Evolutionary conservation across 2,113 vertebrate species (phyloP).

Genomic region (Anseranas semipalmata): DNA sequence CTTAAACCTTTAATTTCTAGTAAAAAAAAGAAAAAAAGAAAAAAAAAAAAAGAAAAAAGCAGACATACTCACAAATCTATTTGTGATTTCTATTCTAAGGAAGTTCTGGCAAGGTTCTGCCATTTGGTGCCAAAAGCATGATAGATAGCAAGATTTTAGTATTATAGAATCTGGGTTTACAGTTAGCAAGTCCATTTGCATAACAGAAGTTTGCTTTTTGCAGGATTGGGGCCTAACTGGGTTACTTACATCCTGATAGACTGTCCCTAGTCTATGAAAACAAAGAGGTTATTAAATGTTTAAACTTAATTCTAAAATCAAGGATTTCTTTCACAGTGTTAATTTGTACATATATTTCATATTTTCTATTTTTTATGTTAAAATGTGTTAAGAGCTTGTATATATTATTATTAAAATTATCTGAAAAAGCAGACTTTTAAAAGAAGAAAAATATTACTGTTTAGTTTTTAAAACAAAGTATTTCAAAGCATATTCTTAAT

Average conservation of each 20-base stretch:
- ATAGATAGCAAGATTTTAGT: neutral
- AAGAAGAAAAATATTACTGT: neutral
- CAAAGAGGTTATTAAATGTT: neutral
- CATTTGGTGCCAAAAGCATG: neutral
- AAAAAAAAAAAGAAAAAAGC: slow-evolving; percentile 4
- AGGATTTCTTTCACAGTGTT: neutral
- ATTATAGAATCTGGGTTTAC: neutral
- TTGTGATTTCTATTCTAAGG: too few species aligned
- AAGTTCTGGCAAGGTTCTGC: neutral
- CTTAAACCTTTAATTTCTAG: neutral
- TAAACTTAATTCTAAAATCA: neutral
- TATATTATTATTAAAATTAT: neutral
- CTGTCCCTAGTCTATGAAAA: neutral
- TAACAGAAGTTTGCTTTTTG: neutral
- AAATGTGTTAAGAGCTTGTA: neutral
- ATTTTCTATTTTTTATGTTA: neutral
- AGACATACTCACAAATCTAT: neutral
- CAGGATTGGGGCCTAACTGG: neutral
- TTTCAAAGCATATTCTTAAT: neutral
- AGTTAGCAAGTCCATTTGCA: neutral
- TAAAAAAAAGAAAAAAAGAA: neutral
- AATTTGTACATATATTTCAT: neutral
- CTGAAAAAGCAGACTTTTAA: neutral
- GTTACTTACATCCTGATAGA: neutral
- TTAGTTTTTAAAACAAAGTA: neutral